Conservation (phyloP, 2,888 invertebrate genomes). For the Sarcophaga rosellei region DNA sequence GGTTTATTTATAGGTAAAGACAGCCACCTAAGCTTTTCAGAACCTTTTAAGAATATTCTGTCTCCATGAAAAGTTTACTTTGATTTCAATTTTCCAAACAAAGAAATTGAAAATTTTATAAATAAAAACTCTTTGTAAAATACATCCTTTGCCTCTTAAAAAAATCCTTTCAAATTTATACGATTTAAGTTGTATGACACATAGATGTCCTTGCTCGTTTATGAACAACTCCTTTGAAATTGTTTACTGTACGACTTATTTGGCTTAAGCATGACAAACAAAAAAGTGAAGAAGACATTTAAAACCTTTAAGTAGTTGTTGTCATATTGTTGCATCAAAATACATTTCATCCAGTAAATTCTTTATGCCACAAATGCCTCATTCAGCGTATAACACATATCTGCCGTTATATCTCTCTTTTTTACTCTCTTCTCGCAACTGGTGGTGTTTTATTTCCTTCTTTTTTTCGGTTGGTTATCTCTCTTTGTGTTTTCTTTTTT, state of each 20-base stretch:
- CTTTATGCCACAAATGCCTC: conserved; percentile 62
- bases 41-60: too few relatives aligned
- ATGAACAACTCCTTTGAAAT: not conserved
- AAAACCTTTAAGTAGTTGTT: conserved; percentile 50
- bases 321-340: conserved; percentile 59
- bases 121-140: too few relatives aligned
- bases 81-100: too few relatives aligned
- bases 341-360: conserved; percentile 54
- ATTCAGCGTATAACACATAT: conserved; percentile 68
- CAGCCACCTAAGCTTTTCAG: too few relatives aligned
- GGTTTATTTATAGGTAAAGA: too few relatives aligned
- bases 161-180: not conserved
- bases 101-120: too few relatives aligned
- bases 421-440: conserved; percentile 39
- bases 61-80: too few relatives aligned
- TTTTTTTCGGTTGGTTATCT: conserved; percentile 2
- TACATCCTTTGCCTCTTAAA: too few relatives aligned
- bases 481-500: conserved; percentile 27
- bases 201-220: not conserved
- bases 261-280: not conserved
- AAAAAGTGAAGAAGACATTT: not conserved
- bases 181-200: not conserved
- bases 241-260: not conserved
- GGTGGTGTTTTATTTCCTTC: conserved; percentile 34
- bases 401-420: conserved; percentile 21